These are phyloP conservation scores for Heliconius aoede DNA, from an alignment of 2,888 invertebrate genomes.

Conservation along the genomic window DNA sequence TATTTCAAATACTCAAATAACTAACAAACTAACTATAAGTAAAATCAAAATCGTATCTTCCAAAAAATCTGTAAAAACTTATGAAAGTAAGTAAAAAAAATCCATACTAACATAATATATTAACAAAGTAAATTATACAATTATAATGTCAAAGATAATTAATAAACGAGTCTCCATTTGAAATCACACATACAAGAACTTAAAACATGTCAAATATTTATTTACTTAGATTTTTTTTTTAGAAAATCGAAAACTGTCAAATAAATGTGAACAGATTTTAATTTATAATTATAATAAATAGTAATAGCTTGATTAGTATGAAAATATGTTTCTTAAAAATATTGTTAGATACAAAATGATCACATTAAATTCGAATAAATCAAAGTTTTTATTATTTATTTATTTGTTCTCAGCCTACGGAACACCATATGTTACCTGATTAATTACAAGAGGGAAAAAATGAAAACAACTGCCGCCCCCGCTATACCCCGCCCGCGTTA, in stretches of 20 bases:
- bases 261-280: conserved; percentile 27
- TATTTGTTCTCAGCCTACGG: no score
- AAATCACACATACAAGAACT: conserved; percentile 17
- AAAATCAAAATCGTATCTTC: conserved; percentile 39
- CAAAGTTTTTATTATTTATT: no score
- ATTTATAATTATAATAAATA: conserved; percentile 16
- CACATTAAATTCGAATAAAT: no score
- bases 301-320: conserved; percentile 6
- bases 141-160: conserved; percentile 32
- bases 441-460: no score
- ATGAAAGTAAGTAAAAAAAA: conserved; percentile 39
- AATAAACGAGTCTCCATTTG: conserved; percentile 15
- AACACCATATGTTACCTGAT: no score
- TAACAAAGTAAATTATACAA: conserved; percentile 39
- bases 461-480: no score
- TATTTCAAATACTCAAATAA: background rate
- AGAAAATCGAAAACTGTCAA: conserved; percentile 23
- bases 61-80: conserved; percentile 42
- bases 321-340: background rate
- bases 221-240: conserved; percentile 29
- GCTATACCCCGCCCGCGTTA: no score
- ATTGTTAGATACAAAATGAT: no score
- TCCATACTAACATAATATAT: conserved; percentile 38
- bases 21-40: conserved; percentile 13
- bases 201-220: conserved; percentile 24